Evolutionary conservation across 1,140 invertebrate species (phyloP).

Genomic region (Bombus pyrosoma): DNA sequence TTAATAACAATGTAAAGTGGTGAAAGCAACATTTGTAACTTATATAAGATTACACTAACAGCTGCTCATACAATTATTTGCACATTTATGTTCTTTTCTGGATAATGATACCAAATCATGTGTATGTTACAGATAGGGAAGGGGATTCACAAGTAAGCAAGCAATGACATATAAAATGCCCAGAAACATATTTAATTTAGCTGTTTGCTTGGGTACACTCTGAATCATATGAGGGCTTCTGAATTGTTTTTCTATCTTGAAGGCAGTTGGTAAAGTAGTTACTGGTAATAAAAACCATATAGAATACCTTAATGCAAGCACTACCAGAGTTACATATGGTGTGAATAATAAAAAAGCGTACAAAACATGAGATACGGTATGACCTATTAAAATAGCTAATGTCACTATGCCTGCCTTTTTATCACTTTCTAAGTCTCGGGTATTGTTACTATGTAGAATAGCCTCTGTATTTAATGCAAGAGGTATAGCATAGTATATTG

Average conservation of each 20-base stretch:
- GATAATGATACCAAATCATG: slow-evolving; percentile 29
- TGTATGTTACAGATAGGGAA: slow-evolving; percentile 75
- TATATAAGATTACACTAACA: slow-evolving; percentile 19
- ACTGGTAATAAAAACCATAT: slow-evolving; percentile 94
- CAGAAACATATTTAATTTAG: slow-evolving; percentile 94
- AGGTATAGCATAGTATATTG: slow-evolving; percentile 96
- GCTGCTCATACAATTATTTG: slow-evolving; percentile 17
- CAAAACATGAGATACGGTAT: slow-evolving; percentile 94
- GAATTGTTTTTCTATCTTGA: slow-evolving; percentile 95
- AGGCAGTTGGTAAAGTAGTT: slow-evolving; percentile 92
- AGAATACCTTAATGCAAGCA: slow-evolving; percentile 91
- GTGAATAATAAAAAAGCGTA: slow-evolving; percentile 95
- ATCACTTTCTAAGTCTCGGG: slow-evolving; percentile 93
- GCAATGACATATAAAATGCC: slow-evolving; percentile 94
- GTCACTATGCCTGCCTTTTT: slow-evolving; percentile 94
- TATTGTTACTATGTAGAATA: slow-evolving; percentile 97
- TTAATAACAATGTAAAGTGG: slow-evolving; percentile 6
- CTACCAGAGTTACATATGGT: slow-evolving; percentile 94
- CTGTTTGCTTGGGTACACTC: slow-evolving; percentile 93
- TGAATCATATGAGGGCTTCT: slow-evolving; percentile 89
- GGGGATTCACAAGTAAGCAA: slow-evolving; percentile 82
- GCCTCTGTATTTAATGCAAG: slow-evolving; percentile 97
- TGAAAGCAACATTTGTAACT: slow-evolving; percentile 5
- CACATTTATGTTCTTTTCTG: background rate
- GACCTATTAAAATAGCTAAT: slow-evolving; percentile 95